Percentiles rank a stretch among this genome's conserved stretches.
These are phyloP conservation scores for Galaxias olidus DNA, from an alignment of 2,797 vertebrate species.

Conservation along the genomic window DNA sequence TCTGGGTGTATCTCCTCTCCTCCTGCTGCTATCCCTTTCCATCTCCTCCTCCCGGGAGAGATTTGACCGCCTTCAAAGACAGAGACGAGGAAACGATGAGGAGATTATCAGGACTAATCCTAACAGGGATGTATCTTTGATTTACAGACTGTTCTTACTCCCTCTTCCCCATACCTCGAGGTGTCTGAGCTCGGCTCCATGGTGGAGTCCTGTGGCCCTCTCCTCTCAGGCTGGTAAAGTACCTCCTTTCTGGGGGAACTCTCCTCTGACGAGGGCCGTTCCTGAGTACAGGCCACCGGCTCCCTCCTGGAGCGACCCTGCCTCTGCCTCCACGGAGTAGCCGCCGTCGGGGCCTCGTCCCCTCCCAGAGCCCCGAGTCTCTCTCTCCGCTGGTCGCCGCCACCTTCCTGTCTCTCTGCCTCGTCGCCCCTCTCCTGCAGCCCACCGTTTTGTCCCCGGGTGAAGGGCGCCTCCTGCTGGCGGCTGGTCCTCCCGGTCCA, in stretches of 20 bases:
- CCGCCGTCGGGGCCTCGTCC: conserved; percentile 27
- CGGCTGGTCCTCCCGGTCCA: conserved; percentile 29
- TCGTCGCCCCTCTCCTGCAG: conserved; percentile 21
- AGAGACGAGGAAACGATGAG: background rate
- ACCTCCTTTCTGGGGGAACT: conserved; percentile 35
- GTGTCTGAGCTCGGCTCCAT: conserved; percentile 15
- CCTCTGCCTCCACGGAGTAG: conserved; percentile 69
- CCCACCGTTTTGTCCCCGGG: conserved; percentile 49
- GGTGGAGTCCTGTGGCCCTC: conserved; percentile 25
- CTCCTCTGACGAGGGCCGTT: conserved; percentile 36
- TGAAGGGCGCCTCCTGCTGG: conserved; percentile 8
- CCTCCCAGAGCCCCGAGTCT: conserved; percentile 20
- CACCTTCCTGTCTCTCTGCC: conserved; percentile 26
- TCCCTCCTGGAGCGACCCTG: conserved; percentile 59
- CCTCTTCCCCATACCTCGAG: background rate
- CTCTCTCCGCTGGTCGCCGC: conserved; percentile 18
- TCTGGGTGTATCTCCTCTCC: conserved; percentile 11
- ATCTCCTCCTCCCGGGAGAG: conserved; percentile 34
- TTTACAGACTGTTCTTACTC: no score
- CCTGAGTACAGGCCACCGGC: conserved; percentile 43
- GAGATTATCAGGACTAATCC: background rate
- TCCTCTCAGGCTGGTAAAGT: background rate
- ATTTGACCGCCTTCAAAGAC: conserved; percentile 16
- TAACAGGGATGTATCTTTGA: no score
- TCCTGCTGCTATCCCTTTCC: conserved; percentile 10